A percentile compares a stretch with the other conserved stretches of the same genome.
These are phyloP conservation scores for Meda fulgida DNA, from an alignment of 2,797 vertebrate species.

Conservation along the genomic window DNA sequence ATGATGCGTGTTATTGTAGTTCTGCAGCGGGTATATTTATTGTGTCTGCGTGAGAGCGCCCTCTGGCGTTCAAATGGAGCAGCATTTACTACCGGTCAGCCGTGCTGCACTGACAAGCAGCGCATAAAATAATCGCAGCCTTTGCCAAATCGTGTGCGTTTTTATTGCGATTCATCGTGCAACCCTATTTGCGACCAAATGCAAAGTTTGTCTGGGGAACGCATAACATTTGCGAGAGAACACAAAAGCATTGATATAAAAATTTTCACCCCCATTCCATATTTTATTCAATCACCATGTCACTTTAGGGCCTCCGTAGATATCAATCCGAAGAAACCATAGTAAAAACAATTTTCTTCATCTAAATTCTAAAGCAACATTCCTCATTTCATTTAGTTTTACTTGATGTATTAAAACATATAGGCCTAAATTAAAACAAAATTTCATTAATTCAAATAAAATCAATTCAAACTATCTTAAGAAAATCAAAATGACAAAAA, in stretches of 20 bases:
- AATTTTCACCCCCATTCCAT: background rate
- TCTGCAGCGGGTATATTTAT: no score
- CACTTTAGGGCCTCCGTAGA: background rate
- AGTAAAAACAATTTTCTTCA: background rate
- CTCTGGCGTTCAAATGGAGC: no score
- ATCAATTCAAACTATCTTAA: background rate
- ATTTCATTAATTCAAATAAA: background rate
- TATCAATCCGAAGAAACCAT: background rate
- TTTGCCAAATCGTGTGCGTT: no score
- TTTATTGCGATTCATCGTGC: no score
- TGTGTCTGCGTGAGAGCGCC: no score
- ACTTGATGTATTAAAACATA: background rate
- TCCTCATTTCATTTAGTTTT: background rate
- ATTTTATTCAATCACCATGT: background rate
- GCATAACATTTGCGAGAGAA: background rate
- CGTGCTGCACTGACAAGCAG: no score
- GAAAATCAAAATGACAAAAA: background rate
- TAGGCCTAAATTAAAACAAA: background rate
- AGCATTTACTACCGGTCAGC: no score
- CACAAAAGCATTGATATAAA: background rate
- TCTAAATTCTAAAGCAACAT: background rate
- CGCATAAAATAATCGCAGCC: no score
- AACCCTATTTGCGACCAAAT: no score
- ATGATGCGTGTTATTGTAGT: no score
- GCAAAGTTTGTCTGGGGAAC: background rate